phyloP scores from a whole-genome alignment of 2,113 vertebrate species.

The Platysternon megacephalum region DNA sequence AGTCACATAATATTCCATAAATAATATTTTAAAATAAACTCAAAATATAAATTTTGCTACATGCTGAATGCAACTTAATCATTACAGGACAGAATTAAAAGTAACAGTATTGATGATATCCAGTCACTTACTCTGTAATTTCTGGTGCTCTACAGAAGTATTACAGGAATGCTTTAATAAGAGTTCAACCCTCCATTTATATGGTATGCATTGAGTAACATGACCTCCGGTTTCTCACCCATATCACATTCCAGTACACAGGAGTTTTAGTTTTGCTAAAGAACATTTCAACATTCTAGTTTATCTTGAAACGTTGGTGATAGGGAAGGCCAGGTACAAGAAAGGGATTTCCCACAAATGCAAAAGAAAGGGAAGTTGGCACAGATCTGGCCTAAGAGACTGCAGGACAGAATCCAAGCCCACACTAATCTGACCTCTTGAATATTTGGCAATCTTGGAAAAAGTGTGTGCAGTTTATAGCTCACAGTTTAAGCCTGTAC shows the following conservation, averaged over 20 bases:
- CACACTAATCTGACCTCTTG: neutral
- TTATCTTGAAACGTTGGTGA: neutral
- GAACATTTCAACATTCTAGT: neutral
- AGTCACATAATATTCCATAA: neutral
- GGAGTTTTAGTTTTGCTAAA: neutral
- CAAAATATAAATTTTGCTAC: neutral
- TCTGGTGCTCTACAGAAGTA: constrained; percentile 1
- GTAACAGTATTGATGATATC: neutral
- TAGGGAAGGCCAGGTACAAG: neutral
- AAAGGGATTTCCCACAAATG: neutral
- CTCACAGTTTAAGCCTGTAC: neutral
- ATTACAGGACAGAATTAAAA: neutral
- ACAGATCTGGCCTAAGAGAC: neutral
- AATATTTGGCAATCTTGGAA: neutral
- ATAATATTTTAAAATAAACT: neutral
- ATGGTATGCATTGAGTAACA: neutral
- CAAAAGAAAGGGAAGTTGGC: neutral
- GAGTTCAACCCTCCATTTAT: neutral
- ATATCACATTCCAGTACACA: neutral
- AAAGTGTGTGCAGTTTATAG: neutral
- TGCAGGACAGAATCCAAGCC: neutral
- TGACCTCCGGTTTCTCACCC: neutral
- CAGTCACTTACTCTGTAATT: neutral
- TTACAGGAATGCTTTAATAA: neutral
- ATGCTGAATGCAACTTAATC: neutral